Base-by-base conservation (phyloP, 2,797 vertebrate genomes). In the Periophthalmus magnuspinnatus region DNA sequence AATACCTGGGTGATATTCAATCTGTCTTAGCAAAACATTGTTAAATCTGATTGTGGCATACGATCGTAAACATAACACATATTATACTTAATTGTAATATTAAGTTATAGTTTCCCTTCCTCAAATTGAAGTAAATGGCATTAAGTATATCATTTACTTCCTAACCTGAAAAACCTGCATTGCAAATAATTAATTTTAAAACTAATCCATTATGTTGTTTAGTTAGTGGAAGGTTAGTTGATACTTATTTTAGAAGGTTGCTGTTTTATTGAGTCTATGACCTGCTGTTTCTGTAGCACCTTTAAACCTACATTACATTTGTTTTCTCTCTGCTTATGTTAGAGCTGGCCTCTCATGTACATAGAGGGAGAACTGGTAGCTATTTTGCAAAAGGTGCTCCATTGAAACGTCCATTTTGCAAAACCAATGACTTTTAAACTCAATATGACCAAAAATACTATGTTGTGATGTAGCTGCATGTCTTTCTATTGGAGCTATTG, bases 331-430 rank as follows among this genome's bases (percentile, higher is more conserved):
- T 58, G 21, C 73, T 72, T 47, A 56, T 2, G 14, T 77, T 0
- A 45, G 71, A 88, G 80, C 84, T 36, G 81, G 83, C 76, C 76
- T 88, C 80, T 59, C 22, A 61, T 71, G 36, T 55, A 68, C 0
- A 5, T 19, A 45, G 56, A 76, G 57, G 55, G 71, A 56, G 83
- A 76, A 41, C 41, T 67, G 63, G 84, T 81, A 85, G 81, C 84
- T 72, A 38, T 69, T 76, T 28, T 48, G 16, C 24, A 50, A 57
- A 52, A 7, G 66, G 75, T 75, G 78, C 65, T 76, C 52, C 9
- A 33, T 62, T 70, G 50, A 24, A 65, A 11, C 17, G 8, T 11
- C 45, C 38, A 64, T 47, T 33, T 22, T 16, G 17, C 21, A 28
- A 65, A 41, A 65, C 48, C 72, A 76, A 72, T 72, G 67, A 67